Evolutionary conservation across 2,888 invertebrate species (phyloP), one percentile per base, ranked within the genome.

Genomic region (Andrena fulva): DNA sequence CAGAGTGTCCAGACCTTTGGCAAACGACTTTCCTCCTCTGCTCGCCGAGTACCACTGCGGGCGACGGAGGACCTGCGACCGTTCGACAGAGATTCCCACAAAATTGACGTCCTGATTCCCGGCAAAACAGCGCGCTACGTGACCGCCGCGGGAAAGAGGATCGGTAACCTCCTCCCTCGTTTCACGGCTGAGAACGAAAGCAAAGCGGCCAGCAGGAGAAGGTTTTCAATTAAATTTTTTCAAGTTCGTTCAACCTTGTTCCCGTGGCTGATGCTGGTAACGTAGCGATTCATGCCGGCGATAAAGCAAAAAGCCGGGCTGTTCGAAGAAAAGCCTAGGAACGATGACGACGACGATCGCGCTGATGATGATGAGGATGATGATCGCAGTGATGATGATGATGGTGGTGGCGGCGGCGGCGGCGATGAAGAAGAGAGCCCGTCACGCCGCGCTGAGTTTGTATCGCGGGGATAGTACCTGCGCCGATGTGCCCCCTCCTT

Each of bases 371-470:
- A 73, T 50, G 82, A 72, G 52, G 69, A 75, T 68, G 83, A 79
- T n/a, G 78, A 79, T 59, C 73, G 56, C 50, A 69, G 67, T 33
- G 66, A 50, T 59, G 48, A 50, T 48, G 62, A 64, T 62, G 78
- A 72, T 54, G 84, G 75, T 60, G 82, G 63, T 63, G 70, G 52
- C 50, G 63, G 54, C 54, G 68, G 42, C 16, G 54, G 63, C 29
- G 77, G 50, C 27, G 68, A 79, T 24, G 77, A 74, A 76, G 80
- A 78, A 71, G 78, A 69, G 62, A 59, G 60, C 69, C 27, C 63
- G 85, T 89, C 82, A 89, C 79, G 87, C 24, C 12, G 60, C n/a
- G 68, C 52, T 82, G 79, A 77, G 68, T 63, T 79, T 60, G 64
- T 72, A 75, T 56, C 54, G 50, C 62, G 62, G 27, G 54, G 62